These are phyloP conservation scores for Petrocephalus sullivani DNA, from an alignment of 2,797 vertebrate species.

Conservation along the genomic window DNA sequence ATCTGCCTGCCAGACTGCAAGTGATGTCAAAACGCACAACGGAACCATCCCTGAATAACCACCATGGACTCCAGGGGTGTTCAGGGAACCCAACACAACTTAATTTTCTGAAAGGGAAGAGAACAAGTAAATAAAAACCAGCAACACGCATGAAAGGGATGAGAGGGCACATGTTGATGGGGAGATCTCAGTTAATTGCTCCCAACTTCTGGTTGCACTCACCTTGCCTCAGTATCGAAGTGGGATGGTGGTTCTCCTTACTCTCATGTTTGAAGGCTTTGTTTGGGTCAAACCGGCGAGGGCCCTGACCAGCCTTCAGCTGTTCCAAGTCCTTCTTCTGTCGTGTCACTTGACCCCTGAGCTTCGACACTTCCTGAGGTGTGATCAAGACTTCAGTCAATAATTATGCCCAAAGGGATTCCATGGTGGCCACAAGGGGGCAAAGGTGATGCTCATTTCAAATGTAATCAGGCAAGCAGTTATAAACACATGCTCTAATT, in stretches of 20 bases:
- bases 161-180: neutral
- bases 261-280: constrained; percentile 79
- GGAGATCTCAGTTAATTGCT: neutral
- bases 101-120: constrained; percentile 20
- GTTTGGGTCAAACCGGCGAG: constrained; percentile 73
- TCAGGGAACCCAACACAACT: neutral
- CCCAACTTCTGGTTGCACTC: constrained; percentile 21
- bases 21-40: neutral
- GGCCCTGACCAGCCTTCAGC: constrained; percentile 55
- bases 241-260: constrained; percentile 77
- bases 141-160: neutral
- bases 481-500: no score
- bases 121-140: neutral
- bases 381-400: no score
- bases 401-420: neutral
- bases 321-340: constrained; percentile 71
- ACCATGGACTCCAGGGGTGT: neutral
- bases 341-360: constrained; percentile 64
- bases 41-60: neutral
- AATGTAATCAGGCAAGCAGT: neutral
- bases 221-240: constrained; percentile 72
- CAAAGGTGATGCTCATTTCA: neutral
- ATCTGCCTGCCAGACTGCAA: neutral
- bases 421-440: neutral
- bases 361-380: constrained; percentile 73